A percentile compares a stretch with the other conserved stretches of the same genome.
Conservation (phyloP, 2,888 invertebrate species). For the Hemithea aestivaria region DNA sequence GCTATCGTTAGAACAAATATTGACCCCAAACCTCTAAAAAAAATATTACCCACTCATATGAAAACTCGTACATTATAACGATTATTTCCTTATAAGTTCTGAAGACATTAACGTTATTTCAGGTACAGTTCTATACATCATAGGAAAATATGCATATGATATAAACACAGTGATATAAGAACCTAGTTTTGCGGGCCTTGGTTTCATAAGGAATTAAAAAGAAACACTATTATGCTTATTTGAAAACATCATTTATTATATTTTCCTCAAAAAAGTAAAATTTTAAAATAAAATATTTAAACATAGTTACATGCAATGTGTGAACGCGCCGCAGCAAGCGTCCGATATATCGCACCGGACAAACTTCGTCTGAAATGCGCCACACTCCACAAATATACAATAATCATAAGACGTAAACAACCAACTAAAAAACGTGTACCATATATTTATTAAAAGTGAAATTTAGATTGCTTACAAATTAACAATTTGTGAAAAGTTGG, state of each 20-base stretch:
- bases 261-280: constrained; percentile 77
- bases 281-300: constrained; percentile 77
- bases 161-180: no score
- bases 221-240: constrained; percentile 43
- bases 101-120: no score
- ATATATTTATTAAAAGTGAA: constrained; percentile 61
- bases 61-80: no score
- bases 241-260: constrained; percentile 79
- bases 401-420: constrained; percentile 54
- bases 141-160: no score
- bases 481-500: constrained; percentile 72
- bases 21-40: no score
- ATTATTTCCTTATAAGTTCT: no score
- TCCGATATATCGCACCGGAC: constrained; percentile 5
- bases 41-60: no score
- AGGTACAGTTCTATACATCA: no score
- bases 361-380: constrained; percentile 21
- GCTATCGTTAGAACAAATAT: no score
- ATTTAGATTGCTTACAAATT: constrained; percentile 55
- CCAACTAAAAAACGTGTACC: constrained; percentile 63
- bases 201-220: no score
- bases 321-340: constrained; percentile 46
- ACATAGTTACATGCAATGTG: constrained; percentile 70
- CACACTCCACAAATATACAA: constrained; percentile 53
- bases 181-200: no score